A percentile compares a stretch with the other conserved stretches of the same genome.
phyloP scores from a whole-genome alignment of 2,797 vertebrate genomes.

The Harpagifer antarcticus region DNA sequence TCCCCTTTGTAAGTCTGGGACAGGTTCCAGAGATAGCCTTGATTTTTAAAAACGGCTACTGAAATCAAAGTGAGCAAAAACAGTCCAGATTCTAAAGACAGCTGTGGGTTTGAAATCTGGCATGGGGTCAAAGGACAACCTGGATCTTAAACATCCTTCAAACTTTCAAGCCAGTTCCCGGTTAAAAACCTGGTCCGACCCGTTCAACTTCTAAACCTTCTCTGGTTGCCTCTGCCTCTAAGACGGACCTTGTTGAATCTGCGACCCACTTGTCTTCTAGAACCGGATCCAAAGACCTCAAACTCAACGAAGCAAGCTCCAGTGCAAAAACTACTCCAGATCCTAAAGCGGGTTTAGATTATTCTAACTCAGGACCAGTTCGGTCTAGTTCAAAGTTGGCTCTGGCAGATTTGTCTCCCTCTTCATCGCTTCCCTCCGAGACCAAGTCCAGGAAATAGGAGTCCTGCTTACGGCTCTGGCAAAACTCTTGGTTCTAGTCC shows the following conservation, averaged over 20 bases:
- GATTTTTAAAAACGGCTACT: constrained; percentile 15
- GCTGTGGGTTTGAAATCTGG: not conserved
- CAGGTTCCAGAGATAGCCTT: constrained; percentile 26
- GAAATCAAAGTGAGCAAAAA: constrained; percentile 29
- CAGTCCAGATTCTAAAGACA: not conserved
- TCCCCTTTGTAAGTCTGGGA: constrained; percentile 16
- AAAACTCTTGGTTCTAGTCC: constrained; percentile 24
- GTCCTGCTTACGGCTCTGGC: constrained; percentile 21
- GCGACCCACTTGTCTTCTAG: constrained; percentile 3
- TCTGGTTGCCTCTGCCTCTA: constrained; percentile 10
- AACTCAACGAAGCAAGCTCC: not conserved
- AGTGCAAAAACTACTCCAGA: constrained; percentile 10
- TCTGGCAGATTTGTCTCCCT: constrained; percentile 28
- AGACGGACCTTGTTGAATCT: not conserved
- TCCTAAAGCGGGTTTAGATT: constrained; percentile 13
- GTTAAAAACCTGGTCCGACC: not conserved
- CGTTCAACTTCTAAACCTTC: not conserved
- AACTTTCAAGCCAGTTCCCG: constrained; percentile 3
- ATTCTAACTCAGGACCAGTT: constrained; percentile 13
- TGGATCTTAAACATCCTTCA: not conserved
- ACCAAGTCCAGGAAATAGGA: constrained; percentile 16
- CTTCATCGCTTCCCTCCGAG: constrained; percentile 12
- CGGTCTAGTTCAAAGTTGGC: constrained; percentile 23
- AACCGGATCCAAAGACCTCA: constrained; percentile 20
- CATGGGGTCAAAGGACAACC: not conserved